Conservation (phyloP, 2,797 vertebrate species). For the Dermochelys coriacea region DNA sequence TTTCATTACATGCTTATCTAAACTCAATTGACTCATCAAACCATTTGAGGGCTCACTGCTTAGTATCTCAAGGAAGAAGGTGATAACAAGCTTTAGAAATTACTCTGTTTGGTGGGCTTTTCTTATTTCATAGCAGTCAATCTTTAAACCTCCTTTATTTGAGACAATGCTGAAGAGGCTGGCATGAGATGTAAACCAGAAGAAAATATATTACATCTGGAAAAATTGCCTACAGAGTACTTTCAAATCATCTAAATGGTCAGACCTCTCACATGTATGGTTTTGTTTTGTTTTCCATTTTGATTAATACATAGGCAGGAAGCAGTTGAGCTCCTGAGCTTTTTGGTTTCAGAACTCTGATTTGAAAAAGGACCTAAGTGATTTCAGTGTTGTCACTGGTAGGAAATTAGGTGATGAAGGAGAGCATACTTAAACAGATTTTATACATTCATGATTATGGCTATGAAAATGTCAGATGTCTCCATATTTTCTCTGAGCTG, state of each 20-base stretch:
- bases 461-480: background rate
- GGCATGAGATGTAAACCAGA: background rate
- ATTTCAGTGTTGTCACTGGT: background rate
- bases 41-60: background rate
- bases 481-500: background rate
- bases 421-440: background rate
- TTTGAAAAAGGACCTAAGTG: background rate
- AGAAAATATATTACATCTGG: background rate
- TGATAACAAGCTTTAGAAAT: background rate
- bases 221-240: background rate
- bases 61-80: background rate
- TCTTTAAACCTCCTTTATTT: background rate
- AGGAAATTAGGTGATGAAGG: background rate
- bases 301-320: background rate
- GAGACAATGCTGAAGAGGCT: background rate
- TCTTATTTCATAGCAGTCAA: background rate
- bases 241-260: background rate
- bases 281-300: background rate
- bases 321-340: fast-evolving
- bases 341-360: background rate
- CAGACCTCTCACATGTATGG: fast-evolving
- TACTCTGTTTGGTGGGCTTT: background rate
- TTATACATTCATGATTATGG: background rate
- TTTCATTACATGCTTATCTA: background rate
- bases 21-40: background rate